Evolutionary conservation across 2,797 vertebrate species (phyloP), one percentile per base, ranked within the genome.

Genomic region (Podarcis lilfordi): DNA sequence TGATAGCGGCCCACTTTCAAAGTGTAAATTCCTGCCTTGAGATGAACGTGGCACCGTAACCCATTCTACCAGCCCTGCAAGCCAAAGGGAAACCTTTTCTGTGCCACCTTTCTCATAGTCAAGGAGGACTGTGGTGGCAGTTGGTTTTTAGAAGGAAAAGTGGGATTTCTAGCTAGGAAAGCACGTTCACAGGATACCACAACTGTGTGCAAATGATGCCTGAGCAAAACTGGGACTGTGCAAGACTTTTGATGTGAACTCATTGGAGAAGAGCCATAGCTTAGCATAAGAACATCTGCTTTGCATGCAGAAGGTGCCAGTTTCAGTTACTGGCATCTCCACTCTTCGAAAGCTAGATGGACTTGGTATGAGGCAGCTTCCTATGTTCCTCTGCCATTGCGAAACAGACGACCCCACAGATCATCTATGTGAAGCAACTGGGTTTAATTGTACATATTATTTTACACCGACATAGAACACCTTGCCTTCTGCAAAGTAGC

Each of bases 121-220:
- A 59, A 66, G 21, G 66, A 71, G 25, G 43, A 64, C 19, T 59
- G 45, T 0, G 69, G 15, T 75, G 84, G 50, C 0, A 2, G 2
- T 0, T 19, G n/a, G 27, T 25, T 55, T 85, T 32, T 27, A 13
- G 55, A 88, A 87, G 74, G 32, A 68, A 88, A 45, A 27, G 37
- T 2, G 7, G 2, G 21, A 82, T 5, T 1, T 32, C 61, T 76
- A 84, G 64, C 40, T 72, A 90, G 6, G 17, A 84, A 86, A 19
- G 10, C 80, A 77, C 21, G 90, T 89, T 27, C 1, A 15, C 78
- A 75, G 9, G 82, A 88, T 66, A 71, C 84, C 29, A 29, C 0
- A 0, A 10, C 8, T 4, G 0, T 9, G 79, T 19, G 0, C 37
- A 29, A 90, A 40, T 2, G 1, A 40, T 8, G 43, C 8, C 50